These are phyloP conservation scores for Lytechinus variegatus DNA, from an alignment of 35 echinoderm and acorn worm species.

Conservation along the genomic window DNA sequence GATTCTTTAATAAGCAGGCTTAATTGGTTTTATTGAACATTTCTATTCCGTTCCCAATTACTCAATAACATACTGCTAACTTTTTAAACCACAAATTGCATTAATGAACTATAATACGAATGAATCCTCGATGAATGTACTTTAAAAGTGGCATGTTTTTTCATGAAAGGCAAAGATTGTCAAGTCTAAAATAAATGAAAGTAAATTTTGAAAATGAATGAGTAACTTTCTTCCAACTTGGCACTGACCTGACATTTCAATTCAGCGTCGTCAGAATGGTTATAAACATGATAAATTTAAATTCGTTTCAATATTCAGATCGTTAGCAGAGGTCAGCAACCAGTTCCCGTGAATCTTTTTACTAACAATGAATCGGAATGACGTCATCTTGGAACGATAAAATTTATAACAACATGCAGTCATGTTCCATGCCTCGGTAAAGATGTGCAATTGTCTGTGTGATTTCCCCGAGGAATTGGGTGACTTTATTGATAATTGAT, in stretches of 20 bases:
- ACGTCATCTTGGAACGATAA: background rate
- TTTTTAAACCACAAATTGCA: too few species aligned
- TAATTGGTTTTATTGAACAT: too few species aligned
- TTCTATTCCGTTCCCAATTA: too few species aligned
- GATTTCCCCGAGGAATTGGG: background rate
- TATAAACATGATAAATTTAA: background rate
- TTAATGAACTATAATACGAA: too few species aligned
- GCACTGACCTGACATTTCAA: too few species aligned
- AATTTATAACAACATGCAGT: background rate
- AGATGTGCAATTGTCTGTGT: background rate
- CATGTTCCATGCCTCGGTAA: background rate
- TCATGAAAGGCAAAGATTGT: too few species aligned
- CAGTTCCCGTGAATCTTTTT: background rate
- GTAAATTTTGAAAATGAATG: background rate
- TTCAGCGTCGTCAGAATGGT: background rate
- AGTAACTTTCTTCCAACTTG: too few species aligned
- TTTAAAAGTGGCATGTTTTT: too few species aligned
- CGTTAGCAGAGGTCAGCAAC: background rate
- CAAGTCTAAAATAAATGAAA: background rate
- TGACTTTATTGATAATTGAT: background rate
- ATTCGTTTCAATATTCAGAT: background rate
- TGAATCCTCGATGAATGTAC: too few species aligned
- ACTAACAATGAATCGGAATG: background rate
- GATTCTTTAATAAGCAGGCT: too few species aligned
- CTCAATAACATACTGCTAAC: too few species aligned